Evolutionary conservation across 2,888 invertebrate genomes (phyloP), one percentile per base, ranked within the genome.

Genomic region (Polietes domitor): DNA sequence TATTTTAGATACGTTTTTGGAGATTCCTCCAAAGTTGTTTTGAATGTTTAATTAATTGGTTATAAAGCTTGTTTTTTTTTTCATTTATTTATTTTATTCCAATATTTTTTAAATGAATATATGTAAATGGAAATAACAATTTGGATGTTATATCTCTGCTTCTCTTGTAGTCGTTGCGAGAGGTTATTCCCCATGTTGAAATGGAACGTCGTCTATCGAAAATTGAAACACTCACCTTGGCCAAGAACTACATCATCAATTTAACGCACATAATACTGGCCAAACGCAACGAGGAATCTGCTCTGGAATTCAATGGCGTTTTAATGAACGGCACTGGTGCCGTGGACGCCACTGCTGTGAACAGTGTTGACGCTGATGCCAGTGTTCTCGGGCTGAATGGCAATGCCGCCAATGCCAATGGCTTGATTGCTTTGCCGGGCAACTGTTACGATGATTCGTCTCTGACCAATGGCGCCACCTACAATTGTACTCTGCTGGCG

Each of bases 191-290:
- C 0, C 97, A 97, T 89, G 95, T 97, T 47, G 96, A 96, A 91
- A 95, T 96, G 93, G 96, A 96, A 87, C 93, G 97, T 80, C 96
- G 96, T 89, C 93, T 97, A 82, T 97, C 97, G 7, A 97, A 97
- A 93, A 96, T 97, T 87, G 97, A 97, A 92, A 97, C 97, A 0
- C 92, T 97, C 83, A 97, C 97, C 10, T 93, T 97, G 91, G 97
- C 97, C 88, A 97, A 96, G 93, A 97, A 97, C 92, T 97, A 97
- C 92, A 97, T 97, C 83, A 97, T 96, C 93, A 97, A 97, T 15
- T 93, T 97, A 85, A 97, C 97, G 28, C 97, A 97, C 91, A 96
- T 96, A 86, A 96, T 97, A 88, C 96, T 96, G 91, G 95, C 95
- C 77, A 96, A 96, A 94, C 93, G 96, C 76, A 91, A 91, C 65